Percentiles rank a stretch among this genome's conserved stretches.
These are phyloP conservation scores for Pentalonia nigronervosa DNA, from an alignment of 1,140 invertebrate species.

Conservation along the genomic window DNA sequence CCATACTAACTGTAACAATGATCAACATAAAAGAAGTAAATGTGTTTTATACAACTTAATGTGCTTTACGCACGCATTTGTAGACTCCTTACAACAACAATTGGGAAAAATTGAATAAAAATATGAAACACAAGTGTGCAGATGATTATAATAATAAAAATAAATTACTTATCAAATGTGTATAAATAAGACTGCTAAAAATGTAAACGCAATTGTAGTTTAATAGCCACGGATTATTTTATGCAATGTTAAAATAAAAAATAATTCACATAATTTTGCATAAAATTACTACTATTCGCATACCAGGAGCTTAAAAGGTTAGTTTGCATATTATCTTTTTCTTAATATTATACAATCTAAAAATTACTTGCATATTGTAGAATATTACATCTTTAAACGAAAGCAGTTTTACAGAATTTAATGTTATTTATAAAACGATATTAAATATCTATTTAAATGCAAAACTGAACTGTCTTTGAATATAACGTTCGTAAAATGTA, in stretches of 20 bases:
- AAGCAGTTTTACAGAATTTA: background rate
- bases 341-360: background rate
- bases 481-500: background rate
- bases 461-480: background rate
- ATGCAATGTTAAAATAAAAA: background rate
- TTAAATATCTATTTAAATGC: constrained; percentile 1
- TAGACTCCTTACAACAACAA: background rate
- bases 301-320: background rate
- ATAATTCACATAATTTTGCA: background rate
- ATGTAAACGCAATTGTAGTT: background rate
- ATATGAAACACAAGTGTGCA: background rate
- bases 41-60: constrained; percentile 15
- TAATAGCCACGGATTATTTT: background rate
- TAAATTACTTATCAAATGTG: background rate
- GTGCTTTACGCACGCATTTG: background rate
- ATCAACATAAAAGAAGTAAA: background rate
- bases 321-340: background rate
- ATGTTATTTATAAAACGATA: background rate
- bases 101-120: background rate
- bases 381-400: background rate
- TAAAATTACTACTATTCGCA: background rate
- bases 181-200: background rate
- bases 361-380: background rate
- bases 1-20: background rate
- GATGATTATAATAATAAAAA: background rate